These are phyloP conservation scores for Platycnemis pennipes DNA, from an alignment of 2,888 invertebrate species.

Conservation along the genomic window DNA sequence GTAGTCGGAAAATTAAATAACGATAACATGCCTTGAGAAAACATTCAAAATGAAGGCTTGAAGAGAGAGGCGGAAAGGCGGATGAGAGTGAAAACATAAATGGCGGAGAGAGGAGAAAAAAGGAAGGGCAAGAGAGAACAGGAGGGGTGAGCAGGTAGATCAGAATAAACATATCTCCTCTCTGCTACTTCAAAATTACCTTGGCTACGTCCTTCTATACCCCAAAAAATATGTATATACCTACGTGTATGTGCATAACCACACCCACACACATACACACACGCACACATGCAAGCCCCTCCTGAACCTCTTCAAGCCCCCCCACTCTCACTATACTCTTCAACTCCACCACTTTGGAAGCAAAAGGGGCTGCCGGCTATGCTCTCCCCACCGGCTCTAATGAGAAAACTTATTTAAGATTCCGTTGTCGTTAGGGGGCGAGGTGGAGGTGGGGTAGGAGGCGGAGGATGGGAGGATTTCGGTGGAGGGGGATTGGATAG, in stretches of 20 bases:
- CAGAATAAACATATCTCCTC: not conserved
- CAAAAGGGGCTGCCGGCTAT: not conserved
- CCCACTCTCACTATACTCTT: not conserved
- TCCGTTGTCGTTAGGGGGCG: constrained; percentile 54
- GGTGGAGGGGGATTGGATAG: not conserved
- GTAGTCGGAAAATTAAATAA: not conserved
- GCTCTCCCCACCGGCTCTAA: constrained; percentile 49
- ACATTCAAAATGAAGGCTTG: not conserved
- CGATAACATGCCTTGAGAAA: not conserved
- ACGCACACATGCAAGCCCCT: not conserved
- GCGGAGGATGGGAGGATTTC: not conserved
- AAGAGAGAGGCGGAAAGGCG: not conserved
- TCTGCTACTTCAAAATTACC: not conserved
- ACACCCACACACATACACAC: not conserved
- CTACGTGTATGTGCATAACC: too few relatives aligned
- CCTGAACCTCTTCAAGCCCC: not conserved
- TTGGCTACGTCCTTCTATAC: not conserved
- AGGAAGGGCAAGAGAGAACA: not conserved
- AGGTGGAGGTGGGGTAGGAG: not conserved
- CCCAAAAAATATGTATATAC: too few relatives aligned
- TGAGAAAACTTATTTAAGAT: constrained; percentile 68
- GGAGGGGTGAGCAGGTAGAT: not conserved
- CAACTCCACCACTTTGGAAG: not conserved
- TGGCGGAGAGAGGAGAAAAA: not conserved
- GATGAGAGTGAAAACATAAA: not conserved